Evolutionary conservation across 1,140 invertebrate genomes (phyloP).

Genomic region (Drosophila nasuta): DNA sequence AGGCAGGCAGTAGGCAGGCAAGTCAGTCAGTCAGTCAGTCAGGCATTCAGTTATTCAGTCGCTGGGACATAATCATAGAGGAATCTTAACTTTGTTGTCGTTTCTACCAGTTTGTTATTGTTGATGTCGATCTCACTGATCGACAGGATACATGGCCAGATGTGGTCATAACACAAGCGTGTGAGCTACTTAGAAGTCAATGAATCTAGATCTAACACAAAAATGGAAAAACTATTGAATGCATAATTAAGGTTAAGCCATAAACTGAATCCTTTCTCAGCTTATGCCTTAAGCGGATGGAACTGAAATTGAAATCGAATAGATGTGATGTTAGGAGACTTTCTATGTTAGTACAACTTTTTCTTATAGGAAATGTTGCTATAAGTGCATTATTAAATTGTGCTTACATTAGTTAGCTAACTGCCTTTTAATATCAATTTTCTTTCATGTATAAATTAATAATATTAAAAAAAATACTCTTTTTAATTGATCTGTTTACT

Average conservation of each 20-base stretch:
- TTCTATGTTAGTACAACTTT: too few species aligned
- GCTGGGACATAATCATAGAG: slow-evolving; percentile 42
- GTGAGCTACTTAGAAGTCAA: slow-evolving; percentile 67
- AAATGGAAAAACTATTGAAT: not conserved
- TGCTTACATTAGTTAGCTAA: too few species aligned
- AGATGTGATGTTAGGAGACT: not conserved
- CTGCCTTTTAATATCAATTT: too few species aligned
- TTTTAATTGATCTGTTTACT: too few species aligned
- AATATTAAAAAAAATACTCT: too few species aligned
- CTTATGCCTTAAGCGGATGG: not conserved
- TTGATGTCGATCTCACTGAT: slow-evolving; percentile 39
- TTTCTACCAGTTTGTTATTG: slow-evolving; percentile 6
- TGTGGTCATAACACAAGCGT: slow-evolving; percentile 44
- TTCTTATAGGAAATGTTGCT: too few species aligned
- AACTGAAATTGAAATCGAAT: not conserved
- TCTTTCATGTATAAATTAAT: too few species aligned
- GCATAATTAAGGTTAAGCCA: not conserved
- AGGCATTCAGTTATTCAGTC: slow-evolving; percentile 33
- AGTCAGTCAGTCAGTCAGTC: slow-evolving; percentile 37
- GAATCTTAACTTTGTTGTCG: slow-evolving; percentile 28
- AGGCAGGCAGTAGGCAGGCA: too few species aligned
- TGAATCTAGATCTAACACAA: slow-evolving; percentile 7
- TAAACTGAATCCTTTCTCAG: not conserved
- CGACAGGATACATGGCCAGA: slow-evolving; percentile 63
- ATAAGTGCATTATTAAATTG: too few species aligned